A percentile compares a stretch with the other conserved stretches of the same genome.
phyloP scores from a whole-genome alignment of 2,113 vertebrate species.

The Corvus cornix region DNA sequence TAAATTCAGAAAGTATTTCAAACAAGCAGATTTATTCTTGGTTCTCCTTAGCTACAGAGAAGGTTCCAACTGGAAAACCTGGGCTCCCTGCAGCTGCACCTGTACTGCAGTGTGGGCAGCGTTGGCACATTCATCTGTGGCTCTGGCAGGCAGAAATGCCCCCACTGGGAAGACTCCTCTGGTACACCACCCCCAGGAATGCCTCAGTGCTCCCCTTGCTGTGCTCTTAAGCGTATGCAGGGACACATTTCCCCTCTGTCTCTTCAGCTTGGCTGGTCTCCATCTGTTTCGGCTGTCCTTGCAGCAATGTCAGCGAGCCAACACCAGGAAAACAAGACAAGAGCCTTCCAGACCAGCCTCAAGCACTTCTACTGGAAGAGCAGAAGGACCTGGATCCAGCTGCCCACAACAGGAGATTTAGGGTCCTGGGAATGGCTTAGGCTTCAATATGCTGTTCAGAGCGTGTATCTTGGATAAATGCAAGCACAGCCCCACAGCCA shows the following conservation, averaged over 20 bases:
- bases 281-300: background rate
- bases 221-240: background rate
- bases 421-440: background rate
- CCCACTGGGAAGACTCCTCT: background rate
- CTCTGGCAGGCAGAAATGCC: background rate
- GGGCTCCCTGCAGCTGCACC: background rate
- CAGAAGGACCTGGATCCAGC: background rate
- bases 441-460: background rate
- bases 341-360: background rate
- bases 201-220: fast-evolving
- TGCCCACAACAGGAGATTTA: background rate
- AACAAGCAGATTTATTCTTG: background rate
- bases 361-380: background rate
- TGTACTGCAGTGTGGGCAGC: background rate
- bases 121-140: background rate
- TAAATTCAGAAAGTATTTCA: background rate
- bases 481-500: background rate
- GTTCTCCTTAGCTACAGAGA: background rate
- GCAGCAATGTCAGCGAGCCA: background rate
- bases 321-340: background rate
- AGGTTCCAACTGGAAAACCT: background rate
- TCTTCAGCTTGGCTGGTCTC: background rate
- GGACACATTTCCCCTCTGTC: background rate
- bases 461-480: background rate
- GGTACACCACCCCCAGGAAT: background rate